Conservation (phyloP, 1,140 invertebrate genomes). For the Cataglyphis hispanica region DNA sequence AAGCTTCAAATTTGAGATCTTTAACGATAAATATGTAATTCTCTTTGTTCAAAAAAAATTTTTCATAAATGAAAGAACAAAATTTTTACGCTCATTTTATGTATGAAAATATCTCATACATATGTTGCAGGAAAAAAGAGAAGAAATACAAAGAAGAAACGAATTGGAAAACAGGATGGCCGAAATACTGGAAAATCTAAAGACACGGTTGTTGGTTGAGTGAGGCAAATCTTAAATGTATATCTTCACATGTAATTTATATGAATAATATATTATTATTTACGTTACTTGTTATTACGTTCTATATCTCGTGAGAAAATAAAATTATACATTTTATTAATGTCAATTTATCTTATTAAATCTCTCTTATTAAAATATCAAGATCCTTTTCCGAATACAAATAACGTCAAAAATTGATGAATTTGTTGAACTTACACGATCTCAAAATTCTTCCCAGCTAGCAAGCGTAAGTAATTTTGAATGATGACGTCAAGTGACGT, state of each 20-base stretch:
- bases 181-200: constrained; percentile 80
- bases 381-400: background rate
- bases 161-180: constrained; percentile 79
- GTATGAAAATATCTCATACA: background rate
- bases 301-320: background rate
- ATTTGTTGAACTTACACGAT: background rate
- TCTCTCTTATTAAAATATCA: background rate
- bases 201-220: constrained; percentile 79
- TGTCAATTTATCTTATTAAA: background rate
- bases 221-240: constrained; percentile 45
- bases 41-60: background rate
- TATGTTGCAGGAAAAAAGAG: constrained; percentile 79
- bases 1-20: background rate
- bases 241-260: background rate
- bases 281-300: constrained; percentile 9
- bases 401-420: background rate
- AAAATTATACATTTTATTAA: constrained; percentile 2
- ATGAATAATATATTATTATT: background rate
- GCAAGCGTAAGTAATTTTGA: no score
- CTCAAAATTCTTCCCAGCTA: no score
- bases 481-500: no score
- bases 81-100: background rate
- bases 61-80: background rate
- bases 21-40: constrained; percentile 16
- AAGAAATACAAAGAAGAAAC: constrained; percentile 69